These are phyloP conservation scores for Caenorhabditis macrosperma DNA, from an alignment of 2,888 invertebrate genomes.

Conservation along the genomic window DNA sequence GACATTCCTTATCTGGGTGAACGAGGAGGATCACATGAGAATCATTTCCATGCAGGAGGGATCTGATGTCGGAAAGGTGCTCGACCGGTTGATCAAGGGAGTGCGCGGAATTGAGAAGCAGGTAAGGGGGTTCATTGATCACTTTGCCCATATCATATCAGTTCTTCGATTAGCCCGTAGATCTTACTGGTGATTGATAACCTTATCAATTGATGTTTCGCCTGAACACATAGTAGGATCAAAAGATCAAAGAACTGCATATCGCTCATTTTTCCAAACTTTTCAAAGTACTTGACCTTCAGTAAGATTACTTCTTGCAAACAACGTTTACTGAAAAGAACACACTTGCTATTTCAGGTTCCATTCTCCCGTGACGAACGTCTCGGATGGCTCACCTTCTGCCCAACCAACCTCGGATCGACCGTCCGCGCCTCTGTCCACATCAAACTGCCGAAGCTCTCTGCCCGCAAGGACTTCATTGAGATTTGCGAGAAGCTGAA, in stretches of 20 bases:
- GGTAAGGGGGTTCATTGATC: background rate
- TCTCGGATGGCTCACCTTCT: slow-evolving; percentile 89
- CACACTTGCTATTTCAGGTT: too few relatives aligned
- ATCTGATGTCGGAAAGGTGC: slow-evolving; percentile 87
- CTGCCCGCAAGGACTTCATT: slow-evolving; percentile 76
- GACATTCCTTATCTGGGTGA: slow-evolving; percentile 85
- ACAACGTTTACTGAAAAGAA: too few relatives aligned
- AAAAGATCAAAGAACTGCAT: too few relatives aligned
- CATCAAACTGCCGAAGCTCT: slow-evolving; percentile 87
- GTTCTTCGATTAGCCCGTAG: too few relatives aligned
- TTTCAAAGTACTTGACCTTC: too few relatives aligned
- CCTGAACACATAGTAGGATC: too few relatives aligned
- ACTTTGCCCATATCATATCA: too few relatives aligned
- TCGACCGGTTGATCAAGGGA: slow-evolving; percentile 85
- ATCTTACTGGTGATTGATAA: too few relatives aligned
- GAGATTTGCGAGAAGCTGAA: slow-evolving; percentile 89
- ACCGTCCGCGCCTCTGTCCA: slow-evolving; percentile 91
- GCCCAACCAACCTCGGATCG: slow-evolving; percentile 88
- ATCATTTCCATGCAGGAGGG: slow-evolving; percentile 87
- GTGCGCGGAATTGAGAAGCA: slow-evolving; percentile 86
- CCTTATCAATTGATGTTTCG: too few relatives aligned
- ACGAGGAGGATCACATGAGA: slow-evolving; percentile 86
- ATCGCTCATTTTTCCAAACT: too few relatives aligned
- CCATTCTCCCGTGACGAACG: slow-evolving; percentile 87
- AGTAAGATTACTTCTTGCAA: too few relatives aligned